A percentile compares a stretch with the other conserved stretches of the same genome.
Conservation (phyloP, 2,888 invertebrate genomes). For the Exocentrus adspersus region DNA sequence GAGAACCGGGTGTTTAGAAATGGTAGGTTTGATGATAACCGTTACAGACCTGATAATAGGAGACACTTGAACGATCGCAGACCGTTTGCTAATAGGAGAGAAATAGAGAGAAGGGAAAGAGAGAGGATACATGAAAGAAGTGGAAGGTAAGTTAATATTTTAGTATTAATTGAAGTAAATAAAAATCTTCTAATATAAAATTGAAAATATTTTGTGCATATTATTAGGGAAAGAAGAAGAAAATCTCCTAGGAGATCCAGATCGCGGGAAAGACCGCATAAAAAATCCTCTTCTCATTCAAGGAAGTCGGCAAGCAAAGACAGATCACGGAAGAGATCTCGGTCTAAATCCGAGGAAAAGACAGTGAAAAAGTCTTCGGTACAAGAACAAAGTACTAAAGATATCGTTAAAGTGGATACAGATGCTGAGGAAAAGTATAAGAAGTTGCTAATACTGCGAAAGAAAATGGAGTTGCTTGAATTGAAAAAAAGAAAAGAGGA, state of each 20-base stretch:
- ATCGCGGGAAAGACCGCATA: conserved; percentile 50
- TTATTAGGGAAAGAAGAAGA: conserved; percentile 30
- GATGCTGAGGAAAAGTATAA: conserved; percentile 58
- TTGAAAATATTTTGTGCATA: not conserved
- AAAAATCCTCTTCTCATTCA: conserved; percentile 29
- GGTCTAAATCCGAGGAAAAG: conserved; percentile 37
- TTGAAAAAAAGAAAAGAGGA: conserved; percentile 69
- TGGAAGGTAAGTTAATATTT: not conserved
- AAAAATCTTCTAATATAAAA: too few species aligned
- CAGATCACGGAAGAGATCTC: conserved; percentile 42
- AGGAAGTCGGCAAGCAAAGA: conserved; percentile 39
- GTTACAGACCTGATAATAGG: conserved; percentile 25
- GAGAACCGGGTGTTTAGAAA: conserved; percentile 29
- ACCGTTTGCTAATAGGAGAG: conserved; percentile 10
- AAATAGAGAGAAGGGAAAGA: conserved; percentile 27
- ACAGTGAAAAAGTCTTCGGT: conserved; percentile 30
- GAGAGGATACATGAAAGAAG: conserved; percentile 30
- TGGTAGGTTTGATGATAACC: conserved; percentile 32
- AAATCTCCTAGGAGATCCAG: conserved; percentile 50
- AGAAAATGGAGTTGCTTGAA: conserved; percentile 71
- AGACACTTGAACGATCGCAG: conserved; percentile 24
- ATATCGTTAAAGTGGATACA: conserved; percentile 48
- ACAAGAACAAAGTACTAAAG: conserved; percentile 36
- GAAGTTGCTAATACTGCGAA: conserved; percentile 66
- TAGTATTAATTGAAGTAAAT: not conserved